Evolutionary conservation across 2,888 invertebrate species (phyloP), one percentile per base, ranked within the genome.

Genomic region (Tetanocera ferruginea): DNA sequence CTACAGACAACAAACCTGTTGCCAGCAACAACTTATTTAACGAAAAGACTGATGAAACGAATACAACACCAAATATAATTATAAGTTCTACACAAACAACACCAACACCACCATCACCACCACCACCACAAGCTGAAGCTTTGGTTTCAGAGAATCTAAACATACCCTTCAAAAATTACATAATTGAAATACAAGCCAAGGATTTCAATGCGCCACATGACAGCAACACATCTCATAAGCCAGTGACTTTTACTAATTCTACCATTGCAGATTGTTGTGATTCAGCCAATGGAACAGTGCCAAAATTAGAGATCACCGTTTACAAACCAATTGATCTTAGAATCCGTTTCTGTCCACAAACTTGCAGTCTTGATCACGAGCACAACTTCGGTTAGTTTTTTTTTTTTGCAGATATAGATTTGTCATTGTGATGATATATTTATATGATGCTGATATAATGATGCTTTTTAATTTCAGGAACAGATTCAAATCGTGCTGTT

Each of bases 271-370:
- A 49, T 0, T n/a, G 52, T 9, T 19, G 60, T 62, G 74, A 79
- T 49, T 34, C 79, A 23, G 3, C 70, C 31, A 80, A 82, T 34
- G 81, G 79, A 19, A 79, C 43, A 64, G 80, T 88, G 76, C 88
- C 88, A 9, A 82, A 86, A 74, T 82, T 88, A 5, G 85, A 86
- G 43, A 80, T 88, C 37, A 84, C 83, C 78, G 85, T 86, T 5
- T 83, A 84, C 73, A 83, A 84, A 71, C 86, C 87, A 55, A 82
- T 88, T 70, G 87, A 88, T 79, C 79, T 88, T 25, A 85, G 83
- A 57, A 84, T 88, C 31, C 80, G 85, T 73, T 85, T 85, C 76
- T 88, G 88, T 76, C 85, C 86, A 5, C 78, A 79, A 14, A 67
- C 79, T 28, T 88, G 88, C 76, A 80, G 81, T 17, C 78, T 83